A percentile compares a stretch with the other conserved stretches of the same genome.
These are phyloP conservation scores for Plodia interpunctella DNA, from an alignment of 1,140 invertebrate species.

Conservation along the genomic window DNA sequence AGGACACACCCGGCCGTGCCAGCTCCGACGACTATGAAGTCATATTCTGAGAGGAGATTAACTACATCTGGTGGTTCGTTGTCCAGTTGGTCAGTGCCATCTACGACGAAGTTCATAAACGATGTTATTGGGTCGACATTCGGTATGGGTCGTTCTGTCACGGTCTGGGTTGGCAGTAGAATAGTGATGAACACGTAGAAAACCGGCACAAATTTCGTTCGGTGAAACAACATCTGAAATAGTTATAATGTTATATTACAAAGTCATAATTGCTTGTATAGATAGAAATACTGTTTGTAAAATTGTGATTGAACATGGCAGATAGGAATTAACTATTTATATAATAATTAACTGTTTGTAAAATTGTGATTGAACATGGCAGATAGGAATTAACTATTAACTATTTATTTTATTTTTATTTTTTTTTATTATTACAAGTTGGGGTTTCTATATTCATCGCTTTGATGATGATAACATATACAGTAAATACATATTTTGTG, in stretches of 20 bases:
- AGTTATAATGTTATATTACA: background rate
- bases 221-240: conserved; percentile 54
- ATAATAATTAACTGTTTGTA: too few species aligned
- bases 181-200: conserved; percentile 42
- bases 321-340: too few species aligned
- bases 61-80: conserved; percentile 56
- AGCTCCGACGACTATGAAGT: conserved; percentile 69
- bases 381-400: too few species aligned
- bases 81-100: conserved; percentile 54
- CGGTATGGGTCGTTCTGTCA: conserved; percentile 32
- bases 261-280: too few species aligned
- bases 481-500: too few species aligned
- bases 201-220: conserved; percentile 29
- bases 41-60: conserved; percentile 58
- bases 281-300: too few species aligned
- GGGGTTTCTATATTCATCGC: too few species aligned
- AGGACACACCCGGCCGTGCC: conserved; percentile 80
- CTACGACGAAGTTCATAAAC: conserved; percentile 54
- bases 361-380: too few species aligned
- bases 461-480: too few species aligned
- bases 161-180: conserved; percentile 29
- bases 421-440: too few species aligned
- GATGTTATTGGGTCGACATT: conserved; percentile 44
- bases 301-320: too few species aligned
- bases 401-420: too few species aligned